phyloP scores from a whole-genome alignment of 2,113 vertebrate genomes.

The Brachyhypopomus occidentalis region DNA sequence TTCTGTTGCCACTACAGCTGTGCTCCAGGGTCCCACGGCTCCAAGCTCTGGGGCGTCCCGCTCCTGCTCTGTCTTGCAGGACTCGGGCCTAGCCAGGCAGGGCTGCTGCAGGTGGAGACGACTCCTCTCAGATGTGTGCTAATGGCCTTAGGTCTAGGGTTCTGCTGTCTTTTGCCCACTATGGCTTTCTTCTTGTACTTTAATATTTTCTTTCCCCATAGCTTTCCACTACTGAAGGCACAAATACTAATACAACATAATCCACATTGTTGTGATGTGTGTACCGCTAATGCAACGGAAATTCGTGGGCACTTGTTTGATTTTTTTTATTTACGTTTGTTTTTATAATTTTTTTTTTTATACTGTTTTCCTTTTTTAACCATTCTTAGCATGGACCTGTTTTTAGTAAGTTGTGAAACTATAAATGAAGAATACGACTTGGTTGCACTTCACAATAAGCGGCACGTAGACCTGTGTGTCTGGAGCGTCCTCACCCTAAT shows the following conservation, averaged over 20 bases:
- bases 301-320: background rate
- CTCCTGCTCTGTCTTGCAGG: too few species aligned
- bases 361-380: background rate
- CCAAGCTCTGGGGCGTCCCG: too few species aligned
- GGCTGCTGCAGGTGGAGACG: background rate
- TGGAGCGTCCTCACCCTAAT: background rate
- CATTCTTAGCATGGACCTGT: slow-evolving; percentile 45
- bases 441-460: slow-evolving; percentile 51
- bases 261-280: background rate
- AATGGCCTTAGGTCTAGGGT: background rate
- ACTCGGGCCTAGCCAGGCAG: background rate
- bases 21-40: background rate
- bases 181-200: slow-evolving; percentile 16
- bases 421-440: slow-evolving; percentile 32
- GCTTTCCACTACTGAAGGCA: slow-evolving; percentile 7
- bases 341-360: too few species aligned
- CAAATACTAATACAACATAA: slow-evolving; percentile 16
- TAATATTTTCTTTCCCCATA: background rate
- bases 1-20: background rate
- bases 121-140: background rate
- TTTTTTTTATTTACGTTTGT: too few species aligned
- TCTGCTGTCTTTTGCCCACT: background rate
- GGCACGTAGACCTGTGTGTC: slow-evolving; percentile 30
- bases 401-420: slow-evolving; percentile 38
- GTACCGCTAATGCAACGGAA: slow-evolving; percentile 20